Evolutionary conservation across 2,888 invertebrate species (phyloP), one percentile per base, ranked within the genome.

Genomic region (Cryptus armator): DNA sequence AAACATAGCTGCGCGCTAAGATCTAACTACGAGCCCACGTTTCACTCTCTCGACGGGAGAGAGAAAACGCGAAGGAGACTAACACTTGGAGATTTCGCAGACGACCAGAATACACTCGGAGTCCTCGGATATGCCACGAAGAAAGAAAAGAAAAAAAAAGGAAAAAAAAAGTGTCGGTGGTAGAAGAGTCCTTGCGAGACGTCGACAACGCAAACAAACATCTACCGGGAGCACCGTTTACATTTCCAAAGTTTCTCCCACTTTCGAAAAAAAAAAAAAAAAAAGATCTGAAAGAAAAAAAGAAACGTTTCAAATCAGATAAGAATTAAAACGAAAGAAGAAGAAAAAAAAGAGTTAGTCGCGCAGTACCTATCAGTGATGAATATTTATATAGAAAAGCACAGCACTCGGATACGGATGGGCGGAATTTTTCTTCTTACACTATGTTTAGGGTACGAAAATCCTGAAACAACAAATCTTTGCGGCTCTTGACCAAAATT

Each of bases 401-500:
- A 29, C 24, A 14, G 10, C 44, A 9, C 37, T 37, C 37, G 64
- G 29, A 66, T 66, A 29, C 32, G 48, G 29, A 19, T 24, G 59
- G 59, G 59, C 72, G 62, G 32, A 48, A 46, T 59, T 44, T 48
- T 48, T 75, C 67, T 19, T 67, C n/a, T 37, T 79, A 32, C 48
- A n/a, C 53, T 32, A 16, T 83, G 78, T 71, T 88, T 87, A 85
- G 84, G 68, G 72, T 74, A 67, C 59, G 81, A 43, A 76, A 68
- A 80, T 89, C 90, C 90, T 90, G 89, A 90, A 90, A 89, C 77
- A 90, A 90, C 89, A 90, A 87, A 76, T 76, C 43, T 83, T 81
- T 70, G 51, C 78, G 64, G 79, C 79, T 75, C 56, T 67, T 72
- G 83, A 82, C 67, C 67, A 32, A 84, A 66, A 62, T 70, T 64